Percentiles rank a stretch among this genome's conserved stretches.
Conservation (phyloP, 2,888 invertebrate genomes). For the Teinopalpus imperialis region DNA sequence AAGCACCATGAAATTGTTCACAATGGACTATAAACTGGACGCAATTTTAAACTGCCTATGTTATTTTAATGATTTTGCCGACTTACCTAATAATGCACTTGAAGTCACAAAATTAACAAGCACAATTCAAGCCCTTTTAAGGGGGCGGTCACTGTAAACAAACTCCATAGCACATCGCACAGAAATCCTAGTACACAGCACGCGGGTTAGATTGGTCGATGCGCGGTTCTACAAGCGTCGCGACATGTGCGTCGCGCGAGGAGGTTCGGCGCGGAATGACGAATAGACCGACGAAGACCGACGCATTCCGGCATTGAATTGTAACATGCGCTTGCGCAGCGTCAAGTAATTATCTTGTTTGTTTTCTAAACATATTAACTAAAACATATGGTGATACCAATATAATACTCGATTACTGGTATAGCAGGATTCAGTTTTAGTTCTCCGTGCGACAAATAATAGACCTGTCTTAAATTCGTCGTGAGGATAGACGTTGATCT, state of each 20-base stretch:
- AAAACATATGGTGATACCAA: too few species aligned
- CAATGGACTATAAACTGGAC: constrained; percentile 53
- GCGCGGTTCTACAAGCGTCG: constrained; percentile 61
- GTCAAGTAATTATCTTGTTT: background rate
- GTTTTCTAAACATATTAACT: constrained; percentile 1
- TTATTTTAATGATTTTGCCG: constrained; percentile 25
- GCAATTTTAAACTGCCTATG: constrained; percentile 33
- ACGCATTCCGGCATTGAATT: constrained; percentile 22
- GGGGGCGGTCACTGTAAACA: constrained; percentile 65
- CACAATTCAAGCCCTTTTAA: constrained; percentile 49
- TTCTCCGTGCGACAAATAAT: too few species aligned
- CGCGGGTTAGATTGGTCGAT: constrained; percentile 48
- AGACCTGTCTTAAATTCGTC: too few species aligned
- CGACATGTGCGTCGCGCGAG: constrained; percentile 72
- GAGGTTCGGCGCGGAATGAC: constrained; percentile 73
- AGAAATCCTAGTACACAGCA: constrained; percentile 49
- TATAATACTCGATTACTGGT: too few species aligned
- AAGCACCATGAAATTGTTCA: constrained; percentile 40
- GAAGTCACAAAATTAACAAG: constrained; percentile 36
- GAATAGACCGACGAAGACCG: constrained; percentile 8
- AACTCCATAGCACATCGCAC: constrained; percentile 66
- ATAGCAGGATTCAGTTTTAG: too few species aligned
- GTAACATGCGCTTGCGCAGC: constrained; percentile 36
- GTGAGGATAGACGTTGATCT: too few species aligned
- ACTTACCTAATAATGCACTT: constrained; percentile 53